A percentile compares a stretch with the other conserved stretches of the same genome.
These are phyloP conservation scores for Ageneiosus marmoratus DNA, from an alignment of 2,113 vertebrate species.

Conservation along the genomic window DNA sequence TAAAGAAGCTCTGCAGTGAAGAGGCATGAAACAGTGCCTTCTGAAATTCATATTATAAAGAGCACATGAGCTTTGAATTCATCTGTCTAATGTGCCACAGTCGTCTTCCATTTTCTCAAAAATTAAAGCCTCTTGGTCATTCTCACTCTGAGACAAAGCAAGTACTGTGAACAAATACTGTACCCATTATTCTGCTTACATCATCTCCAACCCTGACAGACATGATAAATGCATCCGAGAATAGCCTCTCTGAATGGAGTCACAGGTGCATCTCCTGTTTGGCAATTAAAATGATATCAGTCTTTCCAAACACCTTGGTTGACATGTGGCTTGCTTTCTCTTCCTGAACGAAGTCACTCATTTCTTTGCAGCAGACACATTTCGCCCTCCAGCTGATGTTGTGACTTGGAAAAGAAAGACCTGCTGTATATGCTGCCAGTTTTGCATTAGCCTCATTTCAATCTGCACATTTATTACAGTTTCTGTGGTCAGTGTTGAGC, in stretches of 20 bases:
- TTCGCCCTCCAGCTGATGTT: neutral
- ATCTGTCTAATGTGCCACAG: neutral
- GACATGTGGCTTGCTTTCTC: neutral
- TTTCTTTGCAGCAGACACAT: neutral
- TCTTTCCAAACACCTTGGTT: neutral
- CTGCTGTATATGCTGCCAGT: neutral
- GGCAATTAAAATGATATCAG: slow-evolving; percentile 25
- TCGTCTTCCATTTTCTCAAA: neutral
- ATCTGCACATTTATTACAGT: neutral
- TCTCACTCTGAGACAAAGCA: slow-evolving; percentile 6
- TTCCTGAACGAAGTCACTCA: neutral
- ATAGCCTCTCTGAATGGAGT: slow-evolving; percentile 3
- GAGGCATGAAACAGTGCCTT: slow-evolving; percentile 24
- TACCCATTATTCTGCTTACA: neutral
- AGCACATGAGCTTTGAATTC: slow-evolving; percentile 12
- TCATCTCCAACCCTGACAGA: neutral
- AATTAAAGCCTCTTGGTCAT: neutral
- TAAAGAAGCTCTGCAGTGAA: neutral
- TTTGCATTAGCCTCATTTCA: neutral
- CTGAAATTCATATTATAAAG: slow-evolving; percentile 13
- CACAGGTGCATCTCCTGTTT: slow-evolving; percentile 10
- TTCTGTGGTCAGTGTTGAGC: neutral
- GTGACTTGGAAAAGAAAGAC: neutral
- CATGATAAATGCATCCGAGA: neutral
- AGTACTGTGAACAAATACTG: neutral